Conservation (phyloP, 1,140 invertebrate genomes). For the Idris sp. region DNA sequence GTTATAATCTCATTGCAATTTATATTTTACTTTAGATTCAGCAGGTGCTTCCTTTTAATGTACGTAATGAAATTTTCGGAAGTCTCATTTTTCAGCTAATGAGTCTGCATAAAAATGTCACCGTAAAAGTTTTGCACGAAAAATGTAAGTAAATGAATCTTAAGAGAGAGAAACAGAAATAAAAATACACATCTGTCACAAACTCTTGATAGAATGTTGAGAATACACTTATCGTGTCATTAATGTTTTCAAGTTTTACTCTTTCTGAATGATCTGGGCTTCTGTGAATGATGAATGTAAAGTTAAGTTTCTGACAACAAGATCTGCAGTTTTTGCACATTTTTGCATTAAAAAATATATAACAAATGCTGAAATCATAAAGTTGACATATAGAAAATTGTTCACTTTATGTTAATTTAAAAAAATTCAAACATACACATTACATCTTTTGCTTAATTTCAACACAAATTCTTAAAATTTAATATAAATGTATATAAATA, state of each 20-base stretch:
- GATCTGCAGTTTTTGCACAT: no score
- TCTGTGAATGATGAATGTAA: slow-evolving; percentile 38
- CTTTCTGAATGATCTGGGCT: slow-evolving; percentile 12
- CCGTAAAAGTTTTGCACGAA: slow-evolving; percentile 27
- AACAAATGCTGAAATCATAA: no score
- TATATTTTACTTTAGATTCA: no score
- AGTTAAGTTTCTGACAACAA: slow-evolving; percentile 12
- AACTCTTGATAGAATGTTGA: slow-evolving; percentile 26
- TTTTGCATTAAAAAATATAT: no score
- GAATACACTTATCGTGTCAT: slow-evolving; percentile 49
- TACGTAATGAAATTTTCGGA: slow-evolving; percentile 2
- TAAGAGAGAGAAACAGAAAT: slow-evolving; percentile 6
- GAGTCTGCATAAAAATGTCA: slow-evolving; percentile 29
- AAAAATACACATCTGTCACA: slow-evolving; percentile 31
- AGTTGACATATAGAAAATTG: no score
- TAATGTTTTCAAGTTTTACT: slow-evolving; percentile 21
- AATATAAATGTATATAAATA: no score
- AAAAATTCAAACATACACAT: no score
- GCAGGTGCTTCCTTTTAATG: not conserved
- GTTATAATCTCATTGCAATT: no score
- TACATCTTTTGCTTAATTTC: no score
- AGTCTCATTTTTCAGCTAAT: slow-evolving; percentile 16
- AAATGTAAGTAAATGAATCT: slow-evolving; percentile 45
- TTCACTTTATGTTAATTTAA: no score
- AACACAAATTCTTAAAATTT: no score